Percentiles rank a stretch among this genome's conserved stretches.
Evolutionary conservation across 2,113 vertebrate genomes (phyloP).

Genomic region (Brienomyrus brachyistius): DNA sequence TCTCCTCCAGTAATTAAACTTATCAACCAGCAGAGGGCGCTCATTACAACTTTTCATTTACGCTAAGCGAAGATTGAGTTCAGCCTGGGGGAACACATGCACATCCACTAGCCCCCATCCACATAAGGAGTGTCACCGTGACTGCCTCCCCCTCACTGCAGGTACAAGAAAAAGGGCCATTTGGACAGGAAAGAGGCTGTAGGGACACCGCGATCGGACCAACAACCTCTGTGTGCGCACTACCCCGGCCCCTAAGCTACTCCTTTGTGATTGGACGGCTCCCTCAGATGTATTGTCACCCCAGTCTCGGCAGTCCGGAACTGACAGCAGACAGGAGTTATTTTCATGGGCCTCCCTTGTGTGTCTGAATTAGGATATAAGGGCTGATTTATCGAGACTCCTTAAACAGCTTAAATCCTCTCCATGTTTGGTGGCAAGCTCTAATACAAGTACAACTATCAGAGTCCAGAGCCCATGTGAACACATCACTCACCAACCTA

Average conservation of each 20-base stretch:
- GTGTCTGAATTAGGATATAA: constrained; percentile 25
- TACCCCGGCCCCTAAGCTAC: background rate
- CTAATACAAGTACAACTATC: background rate
- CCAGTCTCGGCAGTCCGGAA: constrained; percentile 11
- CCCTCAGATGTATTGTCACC: background rate
- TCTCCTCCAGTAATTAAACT: background rate
- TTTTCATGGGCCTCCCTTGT: constrained; percentile 19
- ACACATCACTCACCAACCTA: background rate
- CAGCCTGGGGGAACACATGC: background rate
- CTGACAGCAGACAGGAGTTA: constrained; percentile 20
- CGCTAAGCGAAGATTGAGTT: background rate
- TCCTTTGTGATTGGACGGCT: background rate
- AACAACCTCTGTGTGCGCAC: background rate
- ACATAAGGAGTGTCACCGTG: constrained; percentile 34
- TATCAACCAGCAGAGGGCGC: constrained; percentile 11
- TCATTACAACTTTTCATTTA: background rate
- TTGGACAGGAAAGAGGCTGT: constrained; percentile 40
- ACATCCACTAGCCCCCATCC: constrained; percentile 4
- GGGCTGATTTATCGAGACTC: constrained; percentile 24
- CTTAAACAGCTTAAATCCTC: background rate
- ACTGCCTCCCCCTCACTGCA: constrained; percentile 29
- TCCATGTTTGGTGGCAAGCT: background rate
- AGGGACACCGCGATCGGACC: constrained; percentile 29
- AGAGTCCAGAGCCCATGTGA: background rate
- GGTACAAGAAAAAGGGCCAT: constrained; percentile 59